A percentile compares a stretch with the other conserved stretches of the same genome.
phyloP scores from a whole-genome alignment of 2,888 invertebrate genomes.

The Neoascia interrupta region DNA sequence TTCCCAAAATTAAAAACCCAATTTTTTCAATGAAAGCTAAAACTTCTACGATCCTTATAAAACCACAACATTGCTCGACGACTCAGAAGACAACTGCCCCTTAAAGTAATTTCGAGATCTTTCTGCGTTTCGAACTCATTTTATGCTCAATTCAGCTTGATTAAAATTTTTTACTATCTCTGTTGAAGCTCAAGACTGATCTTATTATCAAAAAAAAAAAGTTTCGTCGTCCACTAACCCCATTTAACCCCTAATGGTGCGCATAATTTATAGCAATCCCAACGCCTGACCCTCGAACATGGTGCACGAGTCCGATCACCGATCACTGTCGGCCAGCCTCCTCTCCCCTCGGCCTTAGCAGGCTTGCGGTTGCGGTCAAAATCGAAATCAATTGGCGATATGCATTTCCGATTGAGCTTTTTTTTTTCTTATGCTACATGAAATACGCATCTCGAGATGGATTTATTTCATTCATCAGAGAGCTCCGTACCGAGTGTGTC shows the following conservation, averaged over 20 bases:
- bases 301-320: conserved; percentile 9
- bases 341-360: conserved; percentile 9
- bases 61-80: no score
- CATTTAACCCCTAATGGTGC: conserved; percentile 37
- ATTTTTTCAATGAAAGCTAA: no score
- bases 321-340: background rate
- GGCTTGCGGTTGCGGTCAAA: conserved; percentile 27
- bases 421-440: background rate
- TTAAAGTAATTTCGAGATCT: no score
- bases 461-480: conserved; percentile 34
- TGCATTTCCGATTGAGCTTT: conserved; percentile 23
- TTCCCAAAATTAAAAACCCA: no score
- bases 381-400: conserved; percentile 45
- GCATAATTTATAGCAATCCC: conserved; percentile 44
- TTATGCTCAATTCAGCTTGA: no score
- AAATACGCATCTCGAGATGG: conserved; percentile 26
- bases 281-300: background rate
- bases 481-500: background rate
- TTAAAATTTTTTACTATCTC: no score
- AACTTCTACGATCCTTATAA: no score
- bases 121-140: no score
- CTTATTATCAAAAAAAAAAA: conserved; percentile 23
- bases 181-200: conserved; percentile 19
- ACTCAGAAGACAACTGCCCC: no score
- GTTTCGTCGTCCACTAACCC: conserved; percentile 51